Evolutionary conservation across 2,888 invertebrate species (phyloP).

Genomic region (Chorisops tibialis): DNA sequence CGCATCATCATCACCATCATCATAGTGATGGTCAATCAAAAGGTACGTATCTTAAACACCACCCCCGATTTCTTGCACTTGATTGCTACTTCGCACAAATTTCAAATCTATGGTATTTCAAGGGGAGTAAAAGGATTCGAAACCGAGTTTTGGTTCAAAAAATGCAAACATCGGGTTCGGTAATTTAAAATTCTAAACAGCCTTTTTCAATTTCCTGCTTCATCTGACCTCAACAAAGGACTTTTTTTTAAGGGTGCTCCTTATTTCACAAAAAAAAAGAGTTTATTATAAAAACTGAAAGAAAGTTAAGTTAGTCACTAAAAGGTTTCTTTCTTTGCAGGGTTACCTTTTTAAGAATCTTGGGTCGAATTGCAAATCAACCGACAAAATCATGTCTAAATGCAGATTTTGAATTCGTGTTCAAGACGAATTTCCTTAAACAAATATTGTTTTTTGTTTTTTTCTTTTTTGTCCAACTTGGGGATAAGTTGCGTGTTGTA

Average conservation of each 20-base stretch:
- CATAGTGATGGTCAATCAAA: neutral
- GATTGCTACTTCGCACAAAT: too few species aligned
- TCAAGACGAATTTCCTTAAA: neutral
- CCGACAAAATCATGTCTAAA: conserved; percentile 28
- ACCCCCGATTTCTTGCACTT: neutral
- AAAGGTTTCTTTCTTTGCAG: neutral
- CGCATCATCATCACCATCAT: conserved; percentile 24
- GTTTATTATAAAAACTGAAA: too few species aligned
- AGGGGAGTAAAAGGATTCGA: neutral
- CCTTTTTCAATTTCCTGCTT: conserved; percentile 34
- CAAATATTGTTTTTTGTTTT: neutral
- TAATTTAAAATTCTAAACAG: conserved; percentile 34
- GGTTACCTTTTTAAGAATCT: neutral
- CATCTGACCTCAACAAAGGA: neutral
- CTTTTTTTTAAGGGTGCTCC: too few species aligned
- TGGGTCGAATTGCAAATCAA: conserved; percentile 9
- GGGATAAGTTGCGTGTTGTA: too few species aligned
- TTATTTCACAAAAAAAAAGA: neutral
- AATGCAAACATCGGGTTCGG: neutral
- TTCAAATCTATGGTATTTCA: neutral
- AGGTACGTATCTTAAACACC: conserved; percentile 17
- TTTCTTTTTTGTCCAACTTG: too few species aligned
- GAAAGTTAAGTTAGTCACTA: neutral
- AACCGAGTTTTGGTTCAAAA: neutral
- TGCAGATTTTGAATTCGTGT: conserved; percentile 23